A percentile compares a stretch with the other conserved stretches of the same genome.
phyloP scores from a whole-genome alignment of 2,797 vertebrate genomes.

The Apogon talboti region DNA sequence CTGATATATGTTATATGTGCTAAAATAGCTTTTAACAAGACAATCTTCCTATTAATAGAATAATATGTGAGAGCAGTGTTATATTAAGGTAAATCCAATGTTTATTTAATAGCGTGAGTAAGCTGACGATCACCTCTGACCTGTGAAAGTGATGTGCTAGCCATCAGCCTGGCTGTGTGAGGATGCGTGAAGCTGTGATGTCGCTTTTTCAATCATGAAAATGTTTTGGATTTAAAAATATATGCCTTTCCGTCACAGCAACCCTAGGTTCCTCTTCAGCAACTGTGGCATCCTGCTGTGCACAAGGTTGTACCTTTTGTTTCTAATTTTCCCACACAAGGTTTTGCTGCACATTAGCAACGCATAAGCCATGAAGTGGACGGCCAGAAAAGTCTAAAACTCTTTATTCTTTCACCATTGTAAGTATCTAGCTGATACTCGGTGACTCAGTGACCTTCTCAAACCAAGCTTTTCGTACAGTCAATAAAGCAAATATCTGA shows the following conservation, averaged over 20 bases:
- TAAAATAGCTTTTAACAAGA: slow-evolving; percentile 4
- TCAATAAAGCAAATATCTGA: too few species aligned
- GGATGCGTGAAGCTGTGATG: not conserved
- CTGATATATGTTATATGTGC: slow-evolving; percentile 11
- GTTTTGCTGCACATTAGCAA: not conserved
- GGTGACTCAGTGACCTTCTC: not conserved
- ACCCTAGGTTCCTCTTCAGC: not conserved
- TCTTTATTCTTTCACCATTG: too few species aligned
- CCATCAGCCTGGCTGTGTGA: slow-evolving; percentile 3
- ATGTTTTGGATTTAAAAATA: not conserved
- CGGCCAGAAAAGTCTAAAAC: not conserved
- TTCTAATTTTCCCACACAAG: not conserved
- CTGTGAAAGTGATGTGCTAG: slow-evolving; percentile 18
- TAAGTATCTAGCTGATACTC: too few species aligned
- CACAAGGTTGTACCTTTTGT: not conserved
- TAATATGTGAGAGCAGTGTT: not conserved
- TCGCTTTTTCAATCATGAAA: slow-evolving; percentile 5
- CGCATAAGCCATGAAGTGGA: not conserved
- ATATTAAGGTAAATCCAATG: not conserved
- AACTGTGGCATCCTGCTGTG: not conserved
- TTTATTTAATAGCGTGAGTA: slow-evolving; percentile 1
- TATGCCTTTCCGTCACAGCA: not conserved
- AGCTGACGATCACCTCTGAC: slow-evolving; percentile 13
- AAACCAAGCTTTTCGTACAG: too few species aligned
- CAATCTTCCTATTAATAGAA: not conserved